Base-by-base conservation (phyloP, 2,113 vertebrate genomes). In the Leptosomus discolor region DNA sequence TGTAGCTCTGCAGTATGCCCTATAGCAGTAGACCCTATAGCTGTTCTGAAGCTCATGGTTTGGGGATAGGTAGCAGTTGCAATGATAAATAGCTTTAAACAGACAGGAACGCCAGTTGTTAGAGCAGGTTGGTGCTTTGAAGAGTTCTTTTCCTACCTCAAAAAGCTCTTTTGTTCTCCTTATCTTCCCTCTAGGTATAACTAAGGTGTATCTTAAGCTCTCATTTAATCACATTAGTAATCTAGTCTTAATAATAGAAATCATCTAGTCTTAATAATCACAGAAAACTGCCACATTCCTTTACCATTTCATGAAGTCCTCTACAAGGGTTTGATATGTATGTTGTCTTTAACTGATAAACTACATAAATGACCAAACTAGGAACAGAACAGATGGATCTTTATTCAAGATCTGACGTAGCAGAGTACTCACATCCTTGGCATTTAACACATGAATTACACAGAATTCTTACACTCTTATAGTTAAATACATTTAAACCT, bases 121-220 rank as follows among this genome's bases (percentile, higher is more conserved):
- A 45, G 53, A 75, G 17, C 17, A 50, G 34, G 11, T 36, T 65
- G 7, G 6, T 46, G 6, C 27, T 87, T 60, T 77, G 34, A 60
- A 89, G 7, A 83, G 18, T 10, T 58, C 17, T 50, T 91, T 73
- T 19, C 11, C 22, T 20, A 57, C 17, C 12, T 45, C 32, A 46
- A 8, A n/a, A 86, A 63, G 15, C 24, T 75, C 2, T 0, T 4
- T 41, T 18, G 23, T 70, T 75, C 46, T 58, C 1, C 0, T 57
- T 41, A 68, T 41, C 32, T 20, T 89, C 17, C 51, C 50, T 50
- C 10, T 60, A 45, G n/a, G 16, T 41, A 24, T 22, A 83, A 41
- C 57, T 51, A 73, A 80, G 22, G 8, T 24, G 4, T 56, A 39
- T 56, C 14, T 77, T 45, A 88, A 54, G 21, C 19, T 46, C 6